These are phyloP conservation scores for Auanema freiburgensis DNA, from an alignment of 2,888 invertebrate genomes.

Conservation along the genomic window DNA sequence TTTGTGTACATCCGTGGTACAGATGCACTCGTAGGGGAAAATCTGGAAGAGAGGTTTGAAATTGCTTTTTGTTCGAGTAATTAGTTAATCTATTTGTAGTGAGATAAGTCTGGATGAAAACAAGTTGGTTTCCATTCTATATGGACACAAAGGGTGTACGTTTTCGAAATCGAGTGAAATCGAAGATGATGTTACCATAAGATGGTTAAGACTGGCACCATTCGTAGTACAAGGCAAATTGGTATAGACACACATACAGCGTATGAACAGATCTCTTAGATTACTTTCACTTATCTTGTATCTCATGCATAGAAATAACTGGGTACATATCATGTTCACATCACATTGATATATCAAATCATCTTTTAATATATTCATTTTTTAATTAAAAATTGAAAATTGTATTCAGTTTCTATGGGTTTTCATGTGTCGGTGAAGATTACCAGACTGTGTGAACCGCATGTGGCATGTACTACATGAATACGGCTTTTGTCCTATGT, in stretches of 20 bases:
- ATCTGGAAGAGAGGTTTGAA: no score
- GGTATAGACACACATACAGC: no score
- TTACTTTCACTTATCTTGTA: no score
- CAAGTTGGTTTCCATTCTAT: background rate
- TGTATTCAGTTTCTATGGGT: constrained; percentile 73
- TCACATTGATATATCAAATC: no score
- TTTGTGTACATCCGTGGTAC: no score
- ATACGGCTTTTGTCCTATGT: constrained; percentile 86
- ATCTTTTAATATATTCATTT: background rate
- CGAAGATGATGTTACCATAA: constrained; percentile 4
- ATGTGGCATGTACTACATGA: constrained; percentile 92
- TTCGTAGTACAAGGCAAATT: constrained; percentile 17
- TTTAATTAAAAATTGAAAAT: background rate
- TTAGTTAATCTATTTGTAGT: background rate
- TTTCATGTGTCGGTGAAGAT: constrained; percentile 96
- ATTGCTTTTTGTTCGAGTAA: no score
- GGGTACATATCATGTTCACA: no score
- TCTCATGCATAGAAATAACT: no score
- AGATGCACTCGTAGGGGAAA: no score
- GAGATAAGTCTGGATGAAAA: constrained; percentile 12
- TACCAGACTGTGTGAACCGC: constrained; percentile 96
- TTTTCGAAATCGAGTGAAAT: background rate
- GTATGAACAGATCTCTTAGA: no score
- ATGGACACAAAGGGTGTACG: background rate
- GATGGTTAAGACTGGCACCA: constrained; percentile 18